Evolutionary conservation across 2,113 vertebrate genomes (phyloP), one percentile per base, ranked within the genome.

Genomic region (Talpa occidentalis): DNA sequence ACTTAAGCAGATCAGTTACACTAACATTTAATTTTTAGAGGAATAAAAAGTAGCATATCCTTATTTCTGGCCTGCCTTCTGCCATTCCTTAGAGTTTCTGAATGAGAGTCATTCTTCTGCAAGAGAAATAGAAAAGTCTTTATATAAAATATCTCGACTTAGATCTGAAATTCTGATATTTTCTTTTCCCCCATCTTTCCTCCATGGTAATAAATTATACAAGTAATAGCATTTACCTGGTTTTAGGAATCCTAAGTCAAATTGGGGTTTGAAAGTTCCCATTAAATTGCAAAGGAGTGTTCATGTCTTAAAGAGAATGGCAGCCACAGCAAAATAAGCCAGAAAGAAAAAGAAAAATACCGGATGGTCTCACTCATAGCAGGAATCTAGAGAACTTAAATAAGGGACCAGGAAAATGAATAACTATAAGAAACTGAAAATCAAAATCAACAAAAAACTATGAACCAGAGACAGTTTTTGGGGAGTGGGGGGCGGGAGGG

Each of bases 31-130:
- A 19, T 64, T 54, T 91, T 72, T 79, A 90, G 35, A 74, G 24
- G 76, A 64, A 17, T 59, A 77, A 54, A 79, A 67, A 87, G 64
- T 15, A 35, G 26, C 17, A 30, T 26, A 28, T 77, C 80, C 77
- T 82, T 79, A 60, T 90, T 79, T 92, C 74, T 59, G 26, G 30
- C 69, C 47, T 77, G 54, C 54, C 47, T 60, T 81, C 70, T 85
- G n/a, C 72, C 56, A 7, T 82, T 64, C 16, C 62, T 35, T 32
- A 70, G 62, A 81, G 49, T 87, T 87, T 86, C 47, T 82, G 79
- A 56, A 56, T 56, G 54, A 56, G 54, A 16, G 17, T 54, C 17
- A 54, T 54, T 56, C 54, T 56, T 22, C 54, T 56, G 54, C 54
- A 22, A 28, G 26, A 70, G 64, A 49, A 47, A 47, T 28, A 35